Conservation (phyloP, 2,888 invertebrate genomes). For the Petrophora chlorosata region DNA sequence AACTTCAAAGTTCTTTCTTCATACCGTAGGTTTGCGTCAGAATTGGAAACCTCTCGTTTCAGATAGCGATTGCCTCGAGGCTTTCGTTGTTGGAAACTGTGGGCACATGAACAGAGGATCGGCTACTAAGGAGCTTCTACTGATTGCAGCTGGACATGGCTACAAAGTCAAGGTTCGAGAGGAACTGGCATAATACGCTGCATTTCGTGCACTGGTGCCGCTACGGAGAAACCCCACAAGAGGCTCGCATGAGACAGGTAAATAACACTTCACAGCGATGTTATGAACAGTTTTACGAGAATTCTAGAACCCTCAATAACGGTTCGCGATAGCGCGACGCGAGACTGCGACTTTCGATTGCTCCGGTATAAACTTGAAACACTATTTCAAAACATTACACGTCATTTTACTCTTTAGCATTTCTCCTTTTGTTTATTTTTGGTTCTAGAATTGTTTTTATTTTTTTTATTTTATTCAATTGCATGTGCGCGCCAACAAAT, state of each 20-base stretch:
- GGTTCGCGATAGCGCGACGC: conserved; percentile 37
- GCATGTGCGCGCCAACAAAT: conserved; percentile 57
- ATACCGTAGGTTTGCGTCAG: conserved; percentile 73
- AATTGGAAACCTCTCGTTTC: conserved; percentile 82
- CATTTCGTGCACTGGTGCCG: conserved; percentile 89
- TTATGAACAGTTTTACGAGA: conserved; percentile 22
- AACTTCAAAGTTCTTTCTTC: conserved; percentile 57
- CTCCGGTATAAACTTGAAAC: conserved; percentile 31
- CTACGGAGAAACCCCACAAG: conserved; percentile 87
- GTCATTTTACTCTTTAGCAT: conserved; percentile 22
- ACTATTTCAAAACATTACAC: conserved; percentile 29
- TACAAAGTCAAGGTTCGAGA: conserved; percentile 83
- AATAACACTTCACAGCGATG: conserved; percentile 39
- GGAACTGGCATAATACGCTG: conserved; percentile 87
- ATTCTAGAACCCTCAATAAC: conserved; percentile 49
- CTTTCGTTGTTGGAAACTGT: conserved; percentile 74
- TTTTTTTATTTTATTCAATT: conserved; percentile 38
- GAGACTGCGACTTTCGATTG: conserved; percentile 31
- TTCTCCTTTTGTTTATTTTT: conserved; percentile 40
- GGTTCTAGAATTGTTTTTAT: conserved; percentile 54
- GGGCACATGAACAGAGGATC: conserved; percentile 70
- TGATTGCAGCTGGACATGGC: conserved; percentile 84
- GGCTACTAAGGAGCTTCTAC: conserved; percentile 81
- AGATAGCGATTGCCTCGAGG: conserved; percentile 78
- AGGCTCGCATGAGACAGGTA: conserved; percentile 88